Conservation (phyloP, 2,113 vertebrate species). For the Gobius niger region DNA sequence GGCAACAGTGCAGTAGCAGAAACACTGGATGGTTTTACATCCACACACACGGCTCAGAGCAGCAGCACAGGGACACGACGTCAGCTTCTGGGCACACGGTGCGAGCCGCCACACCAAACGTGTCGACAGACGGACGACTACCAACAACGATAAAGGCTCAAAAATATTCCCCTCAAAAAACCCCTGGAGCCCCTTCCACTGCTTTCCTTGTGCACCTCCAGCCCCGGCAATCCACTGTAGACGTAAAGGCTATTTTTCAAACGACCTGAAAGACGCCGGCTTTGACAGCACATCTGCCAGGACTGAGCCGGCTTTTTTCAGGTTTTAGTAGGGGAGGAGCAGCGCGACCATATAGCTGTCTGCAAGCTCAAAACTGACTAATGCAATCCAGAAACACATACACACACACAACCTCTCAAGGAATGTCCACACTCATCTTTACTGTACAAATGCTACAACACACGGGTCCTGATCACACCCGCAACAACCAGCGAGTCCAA, state of each 20-base stretch:
- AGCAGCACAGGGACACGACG: constrained; percentile 49
- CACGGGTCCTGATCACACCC: constrained; percentile 34
- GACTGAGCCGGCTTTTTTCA: constrained; percentile 25
- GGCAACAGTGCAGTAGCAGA: neutral
- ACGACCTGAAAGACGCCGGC: constrained; percentile 41
- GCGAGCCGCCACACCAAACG: constrained; percentile 33
- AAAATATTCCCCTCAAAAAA: constrained; percentile 50
- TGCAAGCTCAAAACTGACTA: constrained; percentile 35
- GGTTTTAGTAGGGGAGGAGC: constrained; percentile 8
- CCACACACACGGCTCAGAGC: constrained; percentile 3
- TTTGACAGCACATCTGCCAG: constrained; percentile 60
- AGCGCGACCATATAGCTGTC: constrained; percentile 31
- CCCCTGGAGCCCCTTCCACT: constrained; percentile 41
- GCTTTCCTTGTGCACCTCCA: constrained; percentile 50
- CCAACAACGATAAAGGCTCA: constrained; percentile 60
- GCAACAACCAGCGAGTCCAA: constrained; percentile 18
- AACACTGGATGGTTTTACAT: constrained; percentile 18
- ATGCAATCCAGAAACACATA: constrained; percentile 35
- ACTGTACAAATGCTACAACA: constrained; percentile 30
- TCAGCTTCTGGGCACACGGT: constrained; percentile 51
- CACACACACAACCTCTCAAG: neutral
- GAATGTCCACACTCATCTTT: constrained; percentile 9
- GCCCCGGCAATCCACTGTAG: constrained; percentile 59
- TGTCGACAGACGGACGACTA: constrained; percentile 60
- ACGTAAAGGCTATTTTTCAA: constrained; percentile 61